A percentile compares a stretch with the other conserved stretches of the same genome.
Conservation (phyloP, 2,888 invertebrate species). For the Camponotus fellah region DNA sequence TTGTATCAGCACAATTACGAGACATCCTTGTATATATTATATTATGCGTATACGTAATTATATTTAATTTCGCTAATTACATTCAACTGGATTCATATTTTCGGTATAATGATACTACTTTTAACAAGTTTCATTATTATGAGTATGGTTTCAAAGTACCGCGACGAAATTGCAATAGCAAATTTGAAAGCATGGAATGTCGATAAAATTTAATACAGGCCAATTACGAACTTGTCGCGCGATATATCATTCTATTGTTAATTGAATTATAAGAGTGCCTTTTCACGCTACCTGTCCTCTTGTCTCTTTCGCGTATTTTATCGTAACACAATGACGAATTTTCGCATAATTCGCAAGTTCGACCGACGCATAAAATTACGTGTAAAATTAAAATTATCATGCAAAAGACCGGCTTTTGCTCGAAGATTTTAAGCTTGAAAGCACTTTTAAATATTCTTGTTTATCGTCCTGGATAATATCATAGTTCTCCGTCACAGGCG, state of each 20-base stretch:
- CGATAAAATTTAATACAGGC: constrained; percentile 48
- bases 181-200: constrained; percentile 27
- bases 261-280: constrained; percentile 45
- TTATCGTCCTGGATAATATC: constrained; percentile 11
- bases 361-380: constrained; percentile 13
- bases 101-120: not conserved
- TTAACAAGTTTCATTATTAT: constrained; percentile 38
- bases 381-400: not conserved
- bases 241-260: constrained; percentile 29
- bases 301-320: too few species aligned
- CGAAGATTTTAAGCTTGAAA: not conserved
- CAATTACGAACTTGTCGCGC: constrained; percentile 42
- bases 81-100: constrained; percentile 2
- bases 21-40: not conserved
- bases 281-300: not conserved
- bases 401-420: not conserved
- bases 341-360: constrained; percentile 17
- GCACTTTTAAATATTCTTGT: not conserved
- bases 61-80: constrained; percentile 12
- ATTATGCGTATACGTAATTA: not conserved
- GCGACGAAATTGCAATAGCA: not conserved
- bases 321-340: not conserved
- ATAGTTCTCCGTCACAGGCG: too few species aligned
- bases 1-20: not conserved
- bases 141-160: not conserved